Evolutionary conservation across 2,113 vertebrate genomes (phyloP).

Genomic region (Perca fluviatilis): DNA sequence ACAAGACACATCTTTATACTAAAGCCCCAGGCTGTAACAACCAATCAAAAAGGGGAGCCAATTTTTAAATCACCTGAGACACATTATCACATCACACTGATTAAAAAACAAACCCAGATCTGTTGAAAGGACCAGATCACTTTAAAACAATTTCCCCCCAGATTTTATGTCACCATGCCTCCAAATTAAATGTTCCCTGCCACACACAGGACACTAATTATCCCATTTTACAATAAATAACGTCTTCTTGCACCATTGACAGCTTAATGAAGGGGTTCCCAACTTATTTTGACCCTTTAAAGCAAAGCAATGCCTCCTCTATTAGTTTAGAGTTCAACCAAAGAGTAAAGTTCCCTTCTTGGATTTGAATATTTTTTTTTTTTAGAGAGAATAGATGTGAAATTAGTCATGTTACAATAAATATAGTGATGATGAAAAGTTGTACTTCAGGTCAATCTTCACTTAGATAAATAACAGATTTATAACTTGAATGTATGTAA

Average conservation of each 20-base stretch:
- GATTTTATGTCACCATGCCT: neutral
- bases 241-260: neutral
- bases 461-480: too few relatives aligned
- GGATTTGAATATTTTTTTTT: neutral
- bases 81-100: neutral
- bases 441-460: too few relatives aligned
- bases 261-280: neutral
- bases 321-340: neutral
- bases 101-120: neutral
- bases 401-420: neutral
- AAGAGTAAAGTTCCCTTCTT: neutral
- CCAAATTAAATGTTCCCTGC: neutral
- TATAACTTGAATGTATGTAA: too few relatives aligned
- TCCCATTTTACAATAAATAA: neutral
- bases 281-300: neutral
- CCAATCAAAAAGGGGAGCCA: neutral
- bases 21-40: slow-evolving; percentile 1
- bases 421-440: neutral
- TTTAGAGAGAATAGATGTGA: neutral
- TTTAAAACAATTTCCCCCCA: neutral
- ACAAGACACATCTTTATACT: neutral
- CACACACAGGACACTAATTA: slow-evolving; percentile 1
- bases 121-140: neutral
- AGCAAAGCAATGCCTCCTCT: neutral
- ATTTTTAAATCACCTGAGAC: neutral